These are phyloP conservation scores for Promerops cafer DNA, from an alignment of 2,113 vertebrate species.

Conservation along the genomic window DNA sequence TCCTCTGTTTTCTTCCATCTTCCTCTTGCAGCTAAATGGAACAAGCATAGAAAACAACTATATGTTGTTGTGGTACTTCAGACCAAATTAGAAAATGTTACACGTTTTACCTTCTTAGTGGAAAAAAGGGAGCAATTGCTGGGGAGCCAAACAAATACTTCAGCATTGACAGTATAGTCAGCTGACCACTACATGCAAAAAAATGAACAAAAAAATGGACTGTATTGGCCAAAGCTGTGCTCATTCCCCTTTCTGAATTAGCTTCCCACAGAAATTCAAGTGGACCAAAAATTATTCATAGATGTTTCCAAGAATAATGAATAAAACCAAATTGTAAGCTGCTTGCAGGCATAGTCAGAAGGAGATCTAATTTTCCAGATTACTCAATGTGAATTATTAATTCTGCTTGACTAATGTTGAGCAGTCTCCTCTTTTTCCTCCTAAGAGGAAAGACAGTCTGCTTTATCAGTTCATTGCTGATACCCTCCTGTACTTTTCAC, in stretches of 20 bases:
- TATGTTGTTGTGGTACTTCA: neutral
- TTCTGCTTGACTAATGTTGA: conserved; percentile 10
- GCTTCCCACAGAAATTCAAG: conserved; percentile 4
- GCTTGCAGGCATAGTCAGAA: conserved; percentile 30
- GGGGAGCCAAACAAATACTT: neutral
- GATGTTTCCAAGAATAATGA: conserved; percentile 41
- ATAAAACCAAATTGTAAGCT: conserved; percentile 24
- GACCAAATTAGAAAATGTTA: neutral
- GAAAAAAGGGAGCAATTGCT: neutral
- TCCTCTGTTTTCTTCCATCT: neutral
- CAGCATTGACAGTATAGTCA: neutral
- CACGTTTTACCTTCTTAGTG: neutral
- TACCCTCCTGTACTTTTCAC: neutral
- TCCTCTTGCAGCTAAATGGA: neutral
- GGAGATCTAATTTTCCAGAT: conserved; percentile 30
- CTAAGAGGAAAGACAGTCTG: neutral
- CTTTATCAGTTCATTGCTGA: neutral
- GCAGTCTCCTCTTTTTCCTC: neutral
- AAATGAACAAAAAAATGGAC: neutral
- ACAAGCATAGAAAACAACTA: neutral
- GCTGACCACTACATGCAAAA: neutral
- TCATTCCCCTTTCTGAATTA: conserved; percentile 1
- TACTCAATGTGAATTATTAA: conserved; percentile 48
- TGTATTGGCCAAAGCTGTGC: neutral
- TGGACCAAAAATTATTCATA: conserved; percentile 15